A percentile compares a stretch with the other conserved stretches of the same genome.
Evolutionary conservation across 2,888 invertebrate species (phyloP).

Genomic region (Timandra comae): DNA sequence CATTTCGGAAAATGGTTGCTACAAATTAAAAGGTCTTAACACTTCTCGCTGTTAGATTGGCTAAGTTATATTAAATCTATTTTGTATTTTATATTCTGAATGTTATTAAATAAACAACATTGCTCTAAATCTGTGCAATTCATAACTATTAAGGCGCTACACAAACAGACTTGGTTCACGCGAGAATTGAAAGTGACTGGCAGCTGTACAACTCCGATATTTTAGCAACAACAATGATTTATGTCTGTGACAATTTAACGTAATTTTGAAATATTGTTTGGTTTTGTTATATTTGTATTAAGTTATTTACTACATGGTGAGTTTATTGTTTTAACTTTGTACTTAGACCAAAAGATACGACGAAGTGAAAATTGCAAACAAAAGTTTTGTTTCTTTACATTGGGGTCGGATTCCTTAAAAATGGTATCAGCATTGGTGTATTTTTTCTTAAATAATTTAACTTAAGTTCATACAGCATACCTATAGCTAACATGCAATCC

Average conservation of each 20-base stretch:
- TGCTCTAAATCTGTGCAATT: conserved; percentile 35
- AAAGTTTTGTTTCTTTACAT: no score
- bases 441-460: no score
- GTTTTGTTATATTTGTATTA: conserved; percentile 4
- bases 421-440: no score
- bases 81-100: conserved; percentile 24
- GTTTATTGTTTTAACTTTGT: no score
- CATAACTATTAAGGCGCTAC: conserved; percentile 38
- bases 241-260: conserved; percentile 17
- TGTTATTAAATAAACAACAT: conserved; percentile 25
- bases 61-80: conserved; percentile 24
- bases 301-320: no score
- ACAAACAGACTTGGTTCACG: conserved; percentile 58
- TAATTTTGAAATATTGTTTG: conserved; percentile 7
- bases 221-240: conserved; percentile 19
- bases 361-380: no score
- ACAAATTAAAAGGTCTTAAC: conserved; percentile 1
- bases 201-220: conserved; percentile 28
- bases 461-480: no score
- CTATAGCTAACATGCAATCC: no score
- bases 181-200: conserved; percentile 68
- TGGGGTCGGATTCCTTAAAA: no score
- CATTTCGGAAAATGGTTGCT: no score
- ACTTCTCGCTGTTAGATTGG: conserved; percentile 16
- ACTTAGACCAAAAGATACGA: no score